phyloP scores from a whole-genome alignment of 2,113 vertebrate species.

The Sylvilagus bachmani region DNA sequence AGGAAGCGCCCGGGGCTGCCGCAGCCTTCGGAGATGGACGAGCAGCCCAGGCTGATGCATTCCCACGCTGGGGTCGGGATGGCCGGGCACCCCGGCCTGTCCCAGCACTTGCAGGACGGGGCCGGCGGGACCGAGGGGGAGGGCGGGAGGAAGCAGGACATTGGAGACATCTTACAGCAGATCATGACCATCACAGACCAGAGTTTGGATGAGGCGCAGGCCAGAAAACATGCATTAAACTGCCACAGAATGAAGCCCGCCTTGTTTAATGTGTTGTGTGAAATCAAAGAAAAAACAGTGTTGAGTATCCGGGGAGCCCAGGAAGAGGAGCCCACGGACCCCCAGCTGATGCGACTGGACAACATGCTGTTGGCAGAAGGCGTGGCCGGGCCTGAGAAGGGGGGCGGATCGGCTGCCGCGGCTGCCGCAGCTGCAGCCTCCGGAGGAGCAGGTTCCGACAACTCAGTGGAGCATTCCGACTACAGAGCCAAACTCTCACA shows the following conservation, averaged over 20 bases:
- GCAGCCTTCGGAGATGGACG: conserved; percentile 92
- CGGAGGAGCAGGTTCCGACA: conserved; percentile 93
- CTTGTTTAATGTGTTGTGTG: conserved; percentile 99
- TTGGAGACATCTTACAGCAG: conserved; percentile 99
- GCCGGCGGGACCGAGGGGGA: conserved; percentile 94
- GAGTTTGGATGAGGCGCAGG: conserved; percentile 99
- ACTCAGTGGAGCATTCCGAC: conserved; percentile 97
- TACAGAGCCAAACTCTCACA: conserved; percentile 98
- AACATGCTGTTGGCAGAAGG: conserved; percentile 99
- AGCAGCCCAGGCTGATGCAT: conserved; percentile 98
- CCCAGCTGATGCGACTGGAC: conserved; percentile 98
- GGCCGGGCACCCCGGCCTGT: conserved; percentile 96
- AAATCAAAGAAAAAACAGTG: conserved; percentile 99
- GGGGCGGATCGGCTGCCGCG: conserved; percentile 94
- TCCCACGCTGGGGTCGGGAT: conserved; percentile 96
- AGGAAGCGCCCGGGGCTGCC: conserved; percentile 74
- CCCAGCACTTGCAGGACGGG: conserved; percentile 97
- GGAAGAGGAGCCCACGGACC: conserved; percentile 97
- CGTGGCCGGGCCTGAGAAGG: conserved; percentile 97
- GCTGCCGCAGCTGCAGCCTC: conserved; percentile 94
- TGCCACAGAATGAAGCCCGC: conserved; percentile 99
- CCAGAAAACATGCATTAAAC: conserved; percentile 99
- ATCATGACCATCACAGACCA: conserved; percentile 99
- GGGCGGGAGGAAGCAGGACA: conserved; percentile 97
- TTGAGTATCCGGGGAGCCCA: conserved; percentile 98